phyloP scores from a whole-genome alignment of 2,113 vertebrate genomes.

The Varanus salvator region DNA sequence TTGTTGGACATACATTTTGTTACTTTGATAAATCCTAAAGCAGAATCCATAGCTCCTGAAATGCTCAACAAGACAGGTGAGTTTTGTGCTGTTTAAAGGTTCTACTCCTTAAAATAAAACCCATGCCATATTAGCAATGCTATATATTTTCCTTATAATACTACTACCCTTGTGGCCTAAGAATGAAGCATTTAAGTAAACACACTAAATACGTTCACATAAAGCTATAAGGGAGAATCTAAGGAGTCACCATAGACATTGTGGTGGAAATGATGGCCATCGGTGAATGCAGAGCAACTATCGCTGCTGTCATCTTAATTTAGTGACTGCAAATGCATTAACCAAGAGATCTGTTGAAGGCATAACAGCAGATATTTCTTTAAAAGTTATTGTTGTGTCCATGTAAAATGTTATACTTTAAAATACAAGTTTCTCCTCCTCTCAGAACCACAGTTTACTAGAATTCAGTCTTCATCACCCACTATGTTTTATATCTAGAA shows the following conservation, averaged over 20 bases:
- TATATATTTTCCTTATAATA: background rate
- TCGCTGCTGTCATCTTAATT: background rate
- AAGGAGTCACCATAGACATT: background rate
- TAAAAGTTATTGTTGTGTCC: background rate
- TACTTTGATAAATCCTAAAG: background rate
- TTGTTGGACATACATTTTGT: background rate
- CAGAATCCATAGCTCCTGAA: background rate
- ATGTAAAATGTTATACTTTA: background rate
- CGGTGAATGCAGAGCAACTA: background rate
- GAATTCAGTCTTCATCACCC: background rate
- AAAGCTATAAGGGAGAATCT: background rate
- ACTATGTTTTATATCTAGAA: background rate
- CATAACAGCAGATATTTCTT: background rate
- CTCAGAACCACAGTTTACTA: background rate
- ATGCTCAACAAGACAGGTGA: background rate
- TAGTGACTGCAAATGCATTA: background rate
- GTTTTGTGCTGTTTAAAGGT: background rate
- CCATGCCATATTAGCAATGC: background rate
- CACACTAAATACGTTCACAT: constrained; percentile 20
- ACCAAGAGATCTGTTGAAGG: background rate
- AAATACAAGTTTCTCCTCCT: no score
- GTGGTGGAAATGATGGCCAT: constrained; percentile 13
- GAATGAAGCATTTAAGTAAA: background rate
- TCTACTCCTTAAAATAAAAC: background rate
- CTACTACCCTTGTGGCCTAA: background rate